Base-by-base conservation (phyloP, 2,113 vertebrate species). In the Aix galericulata region DNA sequence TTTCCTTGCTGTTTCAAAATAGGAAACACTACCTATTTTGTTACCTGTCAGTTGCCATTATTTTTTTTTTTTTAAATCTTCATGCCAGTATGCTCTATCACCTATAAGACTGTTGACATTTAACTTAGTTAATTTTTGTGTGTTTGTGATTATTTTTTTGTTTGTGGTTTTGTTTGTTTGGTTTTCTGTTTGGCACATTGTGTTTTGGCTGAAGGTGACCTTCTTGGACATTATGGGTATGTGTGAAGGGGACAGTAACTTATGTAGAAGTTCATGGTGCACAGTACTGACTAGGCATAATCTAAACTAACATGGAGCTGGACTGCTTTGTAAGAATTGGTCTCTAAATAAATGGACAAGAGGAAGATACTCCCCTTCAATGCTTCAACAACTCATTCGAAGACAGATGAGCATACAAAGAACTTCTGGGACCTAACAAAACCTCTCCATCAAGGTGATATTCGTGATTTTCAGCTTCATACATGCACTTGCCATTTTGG, bases 81-180 rank as follows among this genome's bases (percentile, higher is more conserved):
- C 91, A n/a, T 73, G 40, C 7, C 66, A 78, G 42, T 89, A 63
- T 91, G 8, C n/a, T 31, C 31, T 87, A 27, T 52, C 26, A 78
- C 27, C 56, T 88, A 29, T 64, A 29, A 72, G 82, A 73, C 9
- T 52, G 5, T 59, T 82, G 20, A 3, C 21, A 52, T 32, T 48
- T 48, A 21, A 60, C 50, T 82, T 74, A 46, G 40, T 62, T 79
- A 85, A 60, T 76, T 18, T 71, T 69, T 40, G 53, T 55, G 29
- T 86, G 36, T 64, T 89, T 94, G 76, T 89, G 36, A 68, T 63
- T 71, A 31, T 34, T 73, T 94, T 93, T 40, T 62, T 62, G 23
- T 62, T 36, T 62, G 15, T 36, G 15, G 13, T 60, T 60, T 60
- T 48, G 46, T 25, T n/a, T 29, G 52, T 29, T 55, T 55, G 52